phyloP scores from a whole-genome alignment of 2,888 invertebrate species.

The Crematogaster levior region DNA sequence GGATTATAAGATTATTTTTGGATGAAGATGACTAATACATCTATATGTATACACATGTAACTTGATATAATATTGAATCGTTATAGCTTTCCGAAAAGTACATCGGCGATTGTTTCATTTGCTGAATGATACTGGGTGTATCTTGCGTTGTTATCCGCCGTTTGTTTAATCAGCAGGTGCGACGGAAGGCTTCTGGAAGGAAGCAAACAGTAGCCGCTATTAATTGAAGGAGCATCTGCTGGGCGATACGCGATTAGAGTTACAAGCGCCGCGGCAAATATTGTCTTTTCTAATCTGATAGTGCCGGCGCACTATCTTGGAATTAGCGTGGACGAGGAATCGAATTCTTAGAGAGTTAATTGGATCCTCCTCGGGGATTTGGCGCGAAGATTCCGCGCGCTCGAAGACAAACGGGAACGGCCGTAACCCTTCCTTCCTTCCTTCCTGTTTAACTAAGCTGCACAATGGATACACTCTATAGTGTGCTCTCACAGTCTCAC shows the following conservation, averaged over 20 bases:
- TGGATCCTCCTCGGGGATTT: slow-evolving; percentile 76
- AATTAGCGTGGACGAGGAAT: slow-evolving; percentile 79
- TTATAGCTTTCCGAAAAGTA: not conserved
- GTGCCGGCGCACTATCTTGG: slow-evolving; percentile 77
- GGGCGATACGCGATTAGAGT: slow-evolving; percentile 71
- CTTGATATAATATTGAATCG: not conserved
- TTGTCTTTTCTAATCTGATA: slow-evolving; percentile 76
- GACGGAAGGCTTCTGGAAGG: slow-evolving; percentile 56
- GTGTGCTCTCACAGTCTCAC: slow-evolving; percentile 23
- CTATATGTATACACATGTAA: not conserved
- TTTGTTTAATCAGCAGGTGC: slow-evolving; percentile 54
- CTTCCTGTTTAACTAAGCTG: slow-evolving; percentile 74
- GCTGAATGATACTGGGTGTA: slow-evolving; percentile 27
- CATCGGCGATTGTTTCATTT: slow-evolving; percentile 25
- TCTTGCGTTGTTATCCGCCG: slow-evolving; percentile 11
- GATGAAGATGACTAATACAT: not conserved
- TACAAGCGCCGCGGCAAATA: slow-evolving; percentile 74
- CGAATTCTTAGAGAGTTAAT: slow-evolving; percentile 80
- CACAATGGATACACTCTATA: slow-evolving; percentile 73
- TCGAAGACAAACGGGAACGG: slow-evolving; percentile 74
- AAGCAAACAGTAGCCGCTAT: slow-evolving; percentile 69
- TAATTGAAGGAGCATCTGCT: slow-evolving; percentile 71
- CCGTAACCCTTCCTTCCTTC: slow-evolving; percentile 75
- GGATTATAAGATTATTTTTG: not conserved
- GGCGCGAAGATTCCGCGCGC: slow-evolving; percentile 73